Evolutionary conservation across 2,888 invertebrate genomes (phyloP).

Genomic region (Morpho achilles): DNA sequence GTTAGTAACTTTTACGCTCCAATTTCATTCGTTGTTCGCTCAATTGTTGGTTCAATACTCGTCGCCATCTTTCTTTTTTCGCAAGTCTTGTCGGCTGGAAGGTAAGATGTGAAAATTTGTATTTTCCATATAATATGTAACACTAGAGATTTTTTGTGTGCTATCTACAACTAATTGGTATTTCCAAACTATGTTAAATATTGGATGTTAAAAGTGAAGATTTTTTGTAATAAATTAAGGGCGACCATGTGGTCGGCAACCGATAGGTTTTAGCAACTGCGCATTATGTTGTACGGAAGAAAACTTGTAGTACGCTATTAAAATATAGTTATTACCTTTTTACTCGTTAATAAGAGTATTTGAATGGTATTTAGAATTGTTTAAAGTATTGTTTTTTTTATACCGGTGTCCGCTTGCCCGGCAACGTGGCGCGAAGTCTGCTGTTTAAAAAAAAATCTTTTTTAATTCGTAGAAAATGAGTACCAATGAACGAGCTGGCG

Average conservation of each 20-base stretch:
- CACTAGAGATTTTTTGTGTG: not conserved
- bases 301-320: slow-evolving; percentile 30
- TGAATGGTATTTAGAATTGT: slow-evolving; percentile 24
- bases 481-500: slow-evolving; percentile 82
- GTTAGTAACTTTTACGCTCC: slow-evolving; percentile 5
- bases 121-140: slow-evolving; percentile 30
- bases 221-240: slow-evolving; percentile 29
- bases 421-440: slow-evolving; percentile 64
- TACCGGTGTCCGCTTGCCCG: slow-evolving; percentile 24
- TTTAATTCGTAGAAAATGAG: slow-evolving; percentile 78
- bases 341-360: slow-evolving; percentile 21
- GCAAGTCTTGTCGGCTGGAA: slow-evolving; percentile 62
- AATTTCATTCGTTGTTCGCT: slow-evolving; percentile 36
- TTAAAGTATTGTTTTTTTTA: slow-evolving; percentile 41
- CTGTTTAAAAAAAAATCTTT: slow-evolving; percentile 32
- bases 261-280: slow-evolving; percentile 59
- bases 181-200: slow-evolving; percentile 1
- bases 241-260: slow-evolving; percentile 68
- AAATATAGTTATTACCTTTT: not conserved
- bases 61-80: slow-evolving; percentile 75
- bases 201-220: slow-evolving; percentile 8
- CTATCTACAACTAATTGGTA: not conserved
- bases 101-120: slow-evolving; percentile 53
- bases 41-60: slow-evolving; percentile 22
- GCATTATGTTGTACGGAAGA: slow-evolving; percentile 63